These are phyloP conservation scores for Solea senegalensis DNA, from an alignment of 2,113 vertebrate species.

Conservation along the genomic window DNA sequence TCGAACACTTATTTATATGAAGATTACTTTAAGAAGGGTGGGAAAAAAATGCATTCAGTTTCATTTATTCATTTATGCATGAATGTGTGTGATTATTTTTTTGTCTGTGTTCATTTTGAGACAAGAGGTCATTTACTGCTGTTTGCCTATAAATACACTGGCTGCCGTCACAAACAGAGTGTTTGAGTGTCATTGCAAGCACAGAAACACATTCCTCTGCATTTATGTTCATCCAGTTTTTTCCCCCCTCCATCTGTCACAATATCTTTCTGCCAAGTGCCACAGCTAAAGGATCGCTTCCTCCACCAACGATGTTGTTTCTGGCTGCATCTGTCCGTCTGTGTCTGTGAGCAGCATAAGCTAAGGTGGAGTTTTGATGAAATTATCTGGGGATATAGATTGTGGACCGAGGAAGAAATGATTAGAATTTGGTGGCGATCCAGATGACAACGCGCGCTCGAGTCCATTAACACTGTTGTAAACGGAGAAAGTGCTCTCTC, in stretches of 20 bases:
- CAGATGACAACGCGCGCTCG: too few species aligned
- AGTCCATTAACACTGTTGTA: too few species aligned
- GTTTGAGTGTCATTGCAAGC: neutral
- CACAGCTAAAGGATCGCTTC: conserved; percentile 11
- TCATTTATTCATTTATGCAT: conserved; percentile 55
- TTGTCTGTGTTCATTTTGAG: conserved; percentile 23
- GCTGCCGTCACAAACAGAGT: neutral
- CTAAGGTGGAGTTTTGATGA: too few species aligned
- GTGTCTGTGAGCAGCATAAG: too few species aligned
- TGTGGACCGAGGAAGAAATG: too few species aligned
- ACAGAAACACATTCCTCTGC: neutral
- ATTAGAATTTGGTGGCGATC: too few species aligned
- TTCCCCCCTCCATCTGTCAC: neutral
- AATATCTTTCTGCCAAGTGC: neutral
- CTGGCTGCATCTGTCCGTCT: too few species aligned
- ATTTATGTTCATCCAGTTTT: conserved; percentile 14
- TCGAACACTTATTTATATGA: conserved; percentile 36
- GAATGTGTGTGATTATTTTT: conserved; percentile 43
- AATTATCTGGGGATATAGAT: too few species aligned
- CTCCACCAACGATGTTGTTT: neutral
- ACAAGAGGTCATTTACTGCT: conserved; percentile 25
- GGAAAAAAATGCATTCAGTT: too few species aligned
- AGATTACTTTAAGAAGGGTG: conserved; percentile 31
- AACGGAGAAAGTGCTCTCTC: too few species aligned
- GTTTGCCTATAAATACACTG: conserved; percentile 36